phyloP scores from a whole-genome alignment of 2,113 vertebrate genomes.

The Eretmochelys imbricata region DNA sequence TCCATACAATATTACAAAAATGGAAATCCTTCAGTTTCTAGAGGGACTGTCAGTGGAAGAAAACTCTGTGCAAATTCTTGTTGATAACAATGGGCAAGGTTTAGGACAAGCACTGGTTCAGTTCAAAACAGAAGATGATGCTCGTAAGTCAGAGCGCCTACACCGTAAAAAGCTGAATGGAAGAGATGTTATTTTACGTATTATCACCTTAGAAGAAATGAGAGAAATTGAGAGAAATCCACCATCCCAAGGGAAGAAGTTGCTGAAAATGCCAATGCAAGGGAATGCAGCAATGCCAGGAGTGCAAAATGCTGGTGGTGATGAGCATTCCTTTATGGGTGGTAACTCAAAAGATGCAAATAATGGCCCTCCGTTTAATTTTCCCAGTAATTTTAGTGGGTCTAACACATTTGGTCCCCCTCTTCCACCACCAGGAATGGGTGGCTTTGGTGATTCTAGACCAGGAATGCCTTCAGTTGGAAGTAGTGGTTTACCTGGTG shows the following conservation, averaged over 20 bases:
- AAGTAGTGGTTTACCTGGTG: slow-evolving; percentile 85
- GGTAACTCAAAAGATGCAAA: slow-evolving; percentile 88
- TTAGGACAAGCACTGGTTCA: slow-evolving; percentile 96
- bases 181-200: slow-evolving; percentile 94
- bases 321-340: slow-evolving; percentile 91
- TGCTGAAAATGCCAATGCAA: slow-evolving; percentile 85
- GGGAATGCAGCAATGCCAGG: slow-evolving; percentile 78
- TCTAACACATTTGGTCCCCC: slow-evolving; percentile 91
- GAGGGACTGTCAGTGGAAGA: slow-evolving; percentile 94
- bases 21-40: slow-evolving; percentile 93
- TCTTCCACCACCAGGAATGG: slow-evolving; percentile 89
- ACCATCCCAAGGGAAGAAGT: slow-evolving; percentile 91
- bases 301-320: slow-evolving; percentile 73
- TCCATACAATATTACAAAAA: slow-evolving; percentile 95
- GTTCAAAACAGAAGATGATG: slow-evolving; percentile 94
- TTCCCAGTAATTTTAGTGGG: slow-evolving; percentile 85
- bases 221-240: slow-evolving; percentile 96
- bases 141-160: slow-evolving; percentile 92
- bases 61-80: slow-evolving; percentile 91
- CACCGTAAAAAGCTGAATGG: slow-evolving; percentile 98
- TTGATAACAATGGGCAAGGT: slow-evolving; percentile 92
- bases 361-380: slow-evolving; percentile 90
- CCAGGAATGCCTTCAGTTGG: slow-evolving; percentile 84
- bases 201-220: slow-evolving; percentile 94
- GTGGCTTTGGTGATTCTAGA: slow-evolving; percentile 88